Evolutionary conservation across 2,113 vertebrate species (phyloP).

Genomic region (Loxodonta africana): DNA sequence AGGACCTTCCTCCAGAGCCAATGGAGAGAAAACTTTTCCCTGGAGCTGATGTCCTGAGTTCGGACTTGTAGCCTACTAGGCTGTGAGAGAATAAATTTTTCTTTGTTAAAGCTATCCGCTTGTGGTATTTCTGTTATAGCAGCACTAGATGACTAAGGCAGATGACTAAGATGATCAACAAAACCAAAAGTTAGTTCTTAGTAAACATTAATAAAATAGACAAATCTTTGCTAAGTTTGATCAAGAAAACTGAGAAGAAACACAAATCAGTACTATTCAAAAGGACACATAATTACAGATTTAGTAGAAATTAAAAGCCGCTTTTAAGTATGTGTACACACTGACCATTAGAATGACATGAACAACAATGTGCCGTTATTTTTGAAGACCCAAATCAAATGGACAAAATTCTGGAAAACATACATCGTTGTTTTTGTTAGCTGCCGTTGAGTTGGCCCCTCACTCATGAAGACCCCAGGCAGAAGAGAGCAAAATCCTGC

Average conservation of each 20-base stretch:
- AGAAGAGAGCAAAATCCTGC: neutral
- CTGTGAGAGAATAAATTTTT: no score
- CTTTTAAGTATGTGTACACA: neutral
- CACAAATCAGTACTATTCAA: conserved; percentile 15
- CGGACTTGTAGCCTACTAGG: no score
- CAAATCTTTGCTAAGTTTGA: neutral
- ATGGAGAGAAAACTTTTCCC: no score
- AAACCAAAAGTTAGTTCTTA: neutral
- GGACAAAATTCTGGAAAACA: neutral
- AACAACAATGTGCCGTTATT: neutral
- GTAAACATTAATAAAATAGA: neutral
- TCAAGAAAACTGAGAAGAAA: conserved; percentile 1
- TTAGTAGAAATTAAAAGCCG: neutral
- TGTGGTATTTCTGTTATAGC: no score
- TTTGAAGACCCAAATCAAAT: conserved; percentile 2
- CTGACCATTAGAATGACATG: neutral
- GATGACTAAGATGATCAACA: neutral
- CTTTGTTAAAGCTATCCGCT: no score
- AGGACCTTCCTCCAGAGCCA: no score
- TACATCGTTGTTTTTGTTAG: neutral
- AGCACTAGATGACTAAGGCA: no score
- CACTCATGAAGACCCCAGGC: neutral
- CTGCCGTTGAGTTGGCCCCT: no score
- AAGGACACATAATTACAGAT: neutral
- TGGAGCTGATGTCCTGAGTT: no score